Evolutionary conservation across 2,797 vertebrate genomes (phyloP), one percentile per base, ranked within the genome.

Genomic region (Enteromius treurensis): DNA sequence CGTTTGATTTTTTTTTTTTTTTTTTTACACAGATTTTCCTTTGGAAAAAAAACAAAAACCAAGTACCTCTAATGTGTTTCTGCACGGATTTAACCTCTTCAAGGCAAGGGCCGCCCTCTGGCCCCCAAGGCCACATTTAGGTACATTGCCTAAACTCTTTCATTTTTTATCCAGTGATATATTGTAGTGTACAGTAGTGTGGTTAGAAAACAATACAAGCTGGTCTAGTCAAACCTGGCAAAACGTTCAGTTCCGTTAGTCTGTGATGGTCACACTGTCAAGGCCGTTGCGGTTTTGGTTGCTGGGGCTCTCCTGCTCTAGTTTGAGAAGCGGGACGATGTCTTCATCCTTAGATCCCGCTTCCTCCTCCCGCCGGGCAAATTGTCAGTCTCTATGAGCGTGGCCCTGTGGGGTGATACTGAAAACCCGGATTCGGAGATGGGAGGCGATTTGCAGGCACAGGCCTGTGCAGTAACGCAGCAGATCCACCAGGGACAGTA

Each of bases 391-490:
- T 88, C 90, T 95, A 93, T 97, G 96, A 88, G 89, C 77, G 89
- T 95, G 91, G 94, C 95, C 93, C 89, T 93, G 95, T 88, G 91
- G 89, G 84, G 95, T 93, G 92, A 97, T 97, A 95, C 96, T 97
- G 95, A 99, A 99, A 90, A 99, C 95, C 32, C 64, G 91, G 93
- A 99, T 97, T 92, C 93, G 96, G 89, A 99, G 95, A 91, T 99
- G 97, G 84, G 95, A 92, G 80, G 98, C 95, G 87, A 99, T 99
- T 95, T 99, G 98, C 83, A 97, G 92, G 91, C 97, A 98, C 86
- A 98, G 91, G 47, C 95, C 95, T 78, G 94, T 96, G 90, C 97
- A 98, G 93, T 99, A 99, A 88, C 96, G 95, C 17, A 93, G 86
- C 91, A 99, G 94, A 93, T 99, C 98, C 92, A 97, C 84, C 74